These are phyloP conservation scores for Ochropleura plecta DNA, from an alignment of 2,888 invertebrate species.

Conservation along the genomic window DNA sequence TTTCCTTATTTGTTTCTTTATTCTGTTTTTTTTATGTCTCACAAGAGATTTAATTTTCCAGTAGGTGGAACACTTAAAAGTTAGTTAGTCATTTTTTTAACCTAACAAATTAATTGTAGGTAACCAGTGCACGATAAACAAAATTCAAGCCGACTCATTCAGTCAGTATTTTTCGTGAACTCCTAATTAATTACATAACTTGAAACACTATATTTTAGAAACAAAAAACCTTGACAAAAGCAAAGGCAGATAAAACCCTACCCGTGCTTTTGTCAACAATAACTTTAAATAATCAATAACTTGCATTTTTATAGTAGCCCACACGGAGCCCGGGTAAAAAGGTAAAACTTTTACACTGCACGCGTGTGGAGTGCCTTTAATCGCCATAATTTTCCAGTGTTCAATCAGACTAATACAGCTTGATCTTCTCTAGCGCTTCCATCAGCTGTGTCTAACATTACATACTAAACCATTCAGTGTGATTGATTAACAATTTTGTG, in stretches of 20 bases:
- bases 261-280: background rate
- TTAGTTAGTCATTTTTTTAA: background rate
- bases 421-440: constrained; percentile 58
- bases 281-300: constrained; percentile 21
- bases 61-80: background rate
- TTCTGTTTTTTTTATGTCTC: background rate
- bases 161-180: background rate
- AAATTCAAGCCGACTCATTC: background rate
- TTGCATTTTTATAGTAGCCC: constrained; percentile 55
- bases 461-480: constrained; percentile 55
- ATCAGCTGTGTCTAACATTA: constrained; percentile 34
- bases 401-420: constrained; percentile 46
- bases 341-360: constrained; percentile 54
- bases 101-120: background rate
- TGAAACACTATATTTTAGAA: background rate
- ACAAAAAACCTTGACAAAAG: background rate
- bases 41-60: background rate
- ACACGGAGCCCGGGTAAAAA: constrained; percentile 39
- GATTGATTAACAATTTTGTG: constrained; percentile 60
- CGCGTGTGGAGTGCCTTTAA: constrained; percentile 21
- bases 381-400: constrained; percentile 56
- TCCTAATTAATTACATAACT: background rate
- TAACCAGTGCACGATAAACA: background rate
- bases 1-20: constrained; percentile 6
- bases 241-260: background rate